Evolutionary conservation across 1,140 invertebrate species (phyloP), one percentile per base, ranked within the genome.

Genomic region (Hylyphantes graminicola): DNA sequence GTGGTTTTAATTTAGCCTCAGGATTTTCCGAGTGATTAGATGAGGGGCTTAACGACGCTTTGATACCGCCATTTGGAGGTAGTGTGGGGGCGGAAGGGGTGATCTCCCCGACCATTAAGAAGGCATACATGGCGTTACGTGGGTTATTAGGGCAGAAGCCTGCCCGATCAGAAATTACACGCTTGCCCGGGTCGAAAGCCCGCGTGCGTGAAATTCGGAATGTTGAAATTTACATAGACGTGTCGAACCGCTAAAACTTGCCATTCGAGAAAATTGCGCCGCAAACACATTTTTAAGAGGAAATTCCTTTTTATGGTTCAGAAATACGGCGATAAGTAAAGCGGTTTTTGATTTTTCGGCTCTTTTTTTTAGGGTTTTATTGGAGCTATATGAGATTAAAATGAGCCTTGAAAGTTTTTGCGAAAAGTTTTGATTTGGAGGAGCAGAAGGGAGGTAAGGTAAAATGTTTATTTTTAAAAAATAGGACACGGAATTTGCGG

Each of bases 1-100:
- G 72, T 74, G 80, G 80, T 83, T 83, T 83, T 83, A 83, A 83
- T 83, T 83, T 83, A 83, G 80, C 80, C 80, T 83, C 80, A 83
- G 80, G 80, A 83, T 83, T 83, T 83, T 83, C 80, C 80, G 57
- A 83, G 80, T 83, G 80, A 83, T 83, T 83, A 83, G 80, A 83
- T 83, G 64, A 83, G 59, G 53, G 70, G 51, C 80, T 83, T 83
- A 83, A 83, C 80, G 80, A 83, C 63, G 80, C 63, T 83, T 83
- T 83, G 70, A 83, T 83, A 65, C 68, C 70, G 57, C 80, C 80
- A 83, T 83, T 83, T 83, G 80, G 51, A 57, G 64, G 64, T 55
- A 2, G 64, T 80, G 64, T 73, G 54, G 35, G 78, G 57, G 19
- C 11, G 11, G 59, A 19, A 61, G 51, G 21, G n/a, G 48, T 50